phyloP scores from a whole-genome alignment of 2,797 vertebrate species.

The Pseudomugil tenellus region DNA sequence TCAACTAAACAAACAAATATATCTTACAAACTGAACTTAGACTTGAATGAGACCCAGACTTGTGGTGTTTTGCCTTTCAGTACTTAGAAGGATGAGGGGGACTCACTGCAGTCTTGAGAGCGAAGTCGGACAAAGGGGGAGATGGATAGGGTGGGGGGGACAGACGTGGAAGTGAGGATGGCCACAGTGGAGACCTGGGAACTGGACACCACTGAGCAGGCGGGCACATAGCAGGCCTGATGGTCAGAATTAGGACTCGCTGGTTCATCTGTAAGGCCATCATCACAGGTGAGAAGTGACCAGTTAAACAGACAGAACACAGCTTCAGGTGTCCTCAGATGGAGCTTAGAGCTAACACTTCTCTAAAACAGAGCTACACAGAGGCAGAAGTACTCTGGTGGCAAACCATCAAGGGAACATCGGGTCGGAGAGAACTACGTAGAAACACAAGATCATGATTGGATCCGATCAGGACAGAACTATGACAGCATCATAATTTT shows the following conservation, averaged over 20 bases:
- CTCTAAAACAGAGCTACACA: not conserved
- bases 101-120: conserved; percentile 92
- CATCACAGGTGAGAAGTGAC: conserved; percentile 39
- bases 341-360: not conserved
- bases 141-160: conserved; percentile 77
- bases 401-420: not conserved
- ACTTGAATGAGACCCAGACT: not conserved
- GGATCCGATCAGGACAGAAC: no score
- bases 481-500: no score
- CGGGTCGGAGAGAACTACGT: no score
- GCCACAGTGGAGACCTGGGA: conserved; percentile 45
- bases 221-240: conserved; percentile 87
- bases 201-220: conserved; percentile 88
- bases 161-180: conserved; percentile 44
- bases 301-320: conserved; percentile 20
- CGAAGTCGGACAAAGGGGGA: conserved; percentile 85
- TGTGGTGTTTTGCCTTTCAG: not conserved
- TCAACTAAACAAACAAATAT: no score
- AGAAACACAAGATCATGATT: no score
- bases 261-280: conserved; percentile 84
- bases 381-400: conserved; percentile 4
- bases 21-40: no score
- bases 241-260: conserved; percentile 89
- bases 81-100: conserved; percentile 24
- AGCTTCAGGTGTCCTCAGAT: not conserved